Base-by-base conservation (phyloP, 2,113 vertebrate genomes). In the Cinclus cinclus region DNA sequence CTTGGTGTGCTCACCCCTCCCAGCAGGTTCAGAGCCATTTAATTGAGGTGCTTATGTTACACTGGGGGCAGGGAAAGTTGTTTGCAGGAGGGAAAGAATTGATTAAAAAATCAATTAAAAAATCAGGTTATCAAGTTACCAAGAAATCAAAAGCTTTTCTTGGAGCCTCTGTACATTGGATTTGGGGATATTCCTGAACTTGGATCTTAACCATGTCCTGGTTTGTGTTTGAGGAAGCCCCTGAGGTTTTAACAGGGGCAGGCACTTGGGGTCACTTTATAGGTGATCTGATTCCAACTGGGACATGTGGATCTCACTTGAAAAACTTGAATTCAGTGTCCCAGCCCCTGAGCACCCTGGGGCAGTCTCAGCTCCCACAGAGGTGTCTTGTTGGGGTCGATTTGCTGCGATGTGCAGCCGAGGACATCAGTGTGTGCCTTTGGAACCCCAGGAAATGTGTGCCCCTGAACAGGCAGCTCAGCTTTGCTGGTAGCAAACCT, bases 401-500 rank as follows among this genome's bases (percentile, higher is more conserved):
- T 52, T 39, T 24, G 37, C 59, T 77, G 35, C 9, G 27, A 12
- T 86, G 49, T 62, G n/a, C 46, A 41, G 13, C 60, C 71, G 23
- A 75, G 62, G 69, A 41, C 53, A 15, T 18, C 14, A 62, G 46
- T 13, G 4, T 3, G 33, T 71, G 83, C 41, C 80, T 90, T 18
- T 77, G 89, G 53, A 87, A 69, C 2, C 14, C 11, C 37, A 10
- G 83, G 35, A 17, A 21, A 11, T 31, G 49, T 8, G 5, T 53
- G 83, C 53, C 93, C 63, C 81, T 79, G 70, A 58, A 77, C 67
- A 39, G 83, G 78, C 70, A 69, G 21, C 49, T 79, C 73, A 73
- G 82, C 74, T 73, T 58, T 69, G 70, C 84, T 79, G 75, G 50
- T 74, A 85, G 78, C 35, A 95, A 95, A 80, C 59, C 82, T 87